Conservation (phyloP, 64 coral and sea anemone species). For the Stichodactyla helianthus region DNA sequence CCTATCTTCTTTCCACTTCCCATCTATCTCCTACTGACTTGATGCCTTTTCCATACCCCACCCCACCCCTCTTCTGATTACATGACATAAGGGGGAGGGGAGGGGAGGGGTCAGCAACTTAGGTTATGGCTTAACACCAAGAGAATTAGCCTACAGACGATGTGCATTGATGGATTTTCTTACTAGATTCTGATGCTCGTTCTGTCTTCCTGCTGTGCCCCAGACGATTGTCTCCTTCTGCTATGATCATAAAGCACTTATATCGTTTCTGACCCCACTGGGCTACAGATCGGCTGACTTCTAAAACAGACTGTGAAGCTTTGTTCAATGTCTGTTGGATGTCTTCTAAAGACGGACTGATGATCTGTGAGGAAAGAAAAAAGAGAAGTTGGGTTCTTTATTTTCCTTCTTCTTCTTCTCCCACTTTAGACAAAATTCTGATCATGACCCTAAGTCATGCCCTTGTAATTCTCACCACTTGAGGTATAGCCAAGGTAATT, state of each 20-base stretch:
- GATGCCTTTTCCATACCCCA: not conserved
- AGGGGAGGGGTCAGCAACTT: not conserved
- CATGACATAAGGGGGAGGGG: too few species aligned
- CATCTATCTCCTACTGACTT: not conserved
- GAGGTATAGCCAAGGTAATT: slow-evolving; percentile 78
- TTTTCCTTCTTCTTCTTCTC: too few species aligned
- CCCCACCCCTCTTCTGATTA: not conserved
- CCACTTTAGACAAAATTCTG: too few species aligned
- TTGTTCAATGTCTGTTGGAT: slow-evolving; percentile 87
- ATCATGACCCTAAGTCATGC: too few species aligned
- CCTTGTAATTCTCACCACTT: slow-evolving; percentile 48
- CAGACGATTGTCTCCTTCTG: slow-evolving; percentile 19
- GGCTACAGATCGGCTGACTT: slow-evolving; percentile 79
- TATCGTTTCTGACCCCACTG: slow-evolving; percentile 93
- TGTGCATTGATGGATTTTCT: not conserved
- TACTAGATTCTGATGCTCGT: slow-evolving; percentile 72
- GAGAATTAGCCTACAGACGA: too few species aligned
- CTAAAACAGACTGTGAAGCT: slow-evolving; percentile 67
- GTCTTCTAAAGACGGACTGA: slow-evolving; percentile 73
- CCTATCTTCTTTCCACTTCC: not conserved
- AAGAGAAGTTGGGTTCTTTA: not conserved
- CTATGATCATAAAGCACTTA: slow-evolving; percentile 37
- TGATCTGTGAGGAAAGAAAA: slow-evolving; percentile 39
- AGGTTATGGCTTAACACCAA: too few species aligned
- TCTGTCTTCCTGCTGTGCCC: slow-evolving; percentile 69